Evolutionary conservation across 2,888 invertebrate genomes (phyloP).

Genomic region (Taphrorychus bicolor): DNA sequence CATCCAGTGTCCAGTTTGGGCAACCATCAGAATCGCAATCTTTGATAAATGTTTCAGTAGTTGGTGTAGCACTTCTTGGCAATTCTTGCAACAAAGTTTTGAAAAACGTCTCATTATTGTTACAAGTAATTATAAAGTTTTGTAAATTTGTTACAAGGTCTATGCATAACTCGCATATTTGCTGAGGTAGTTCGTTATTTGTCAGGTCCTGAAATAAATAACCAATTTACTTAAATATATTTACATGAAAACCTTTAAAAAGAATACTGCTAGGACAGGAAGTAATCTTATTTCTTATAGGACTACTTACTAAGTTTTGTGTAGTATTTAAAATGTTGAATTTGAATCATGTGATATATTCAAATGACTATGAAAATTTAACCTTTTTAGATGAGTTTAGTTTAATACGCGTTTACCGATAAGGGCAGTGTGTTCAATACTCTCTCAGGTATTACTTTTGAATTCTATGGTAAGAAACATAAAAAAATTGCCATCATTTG

Average conservation of each 20-base stretch:
- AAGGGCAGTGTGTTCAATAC: too few species aligned
- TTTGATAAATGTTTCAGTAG: neutral
- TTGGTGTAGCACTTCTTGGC: too few species aligned
- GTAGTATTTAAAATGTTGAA: too few species aligned
- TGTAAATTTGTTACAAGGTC: slow-evolving; percentile 23
- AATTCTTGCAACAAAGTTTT: neutral
- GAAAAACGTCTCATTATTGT: slow-evolving; percentile 25
- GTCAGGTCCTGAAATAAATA: slow-evolving; percentile 11
- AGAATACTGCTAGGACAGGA: neutral
- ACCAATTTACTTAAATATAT: neutral
- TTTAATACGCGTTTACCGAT: too few species aligned
- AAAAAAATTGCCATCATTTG: too few species aligned
- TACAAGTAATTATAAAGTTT: slow-evolving; percentile 32
- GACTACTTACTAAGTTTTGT: too few species aligned
- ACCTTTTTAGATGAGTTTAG: too few species aligned
- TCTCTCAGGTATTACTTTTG: too few species aligned
- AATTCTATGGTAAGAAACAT: too few species aligned
- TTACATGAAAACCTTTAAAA: neutral
- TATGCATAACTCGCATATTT: slow-evolving; percentile 33
- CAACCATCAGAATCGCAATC: neutral
- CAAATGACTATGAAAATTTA: too few species aligned
- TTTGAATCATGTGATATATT: too few species aligned
- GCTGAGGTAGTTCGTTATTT: slow-evolving; percentile 31
- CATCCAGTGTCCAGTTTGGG: slow-evolving; percentile 8
- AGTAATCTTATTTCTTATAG: too few species aligned